Evolutionary conservation across 2,113 vertebrate genomes (phyloP).

Genomic region (human (Homo sapiens)): GRCh38 chr6:12067001-12067500

Average conservation of each 20-base stretch:
- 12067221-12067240: not conserved
- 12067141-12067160: too few species aligned
- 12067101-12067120: not conserved
- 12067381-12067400: not conserved
- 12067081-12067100: not conserved
- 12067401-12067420: not conserved
- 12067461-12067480: not conserved
- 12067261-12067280: slow-evolving; percentile 1
- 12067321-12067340: not conserved
- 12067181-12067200: not conserved
- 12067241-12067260: not conserved
- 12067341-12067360: not conserved
- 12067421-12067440: not conserved
- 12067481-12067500: not conserved
- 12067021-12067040: not conserved
- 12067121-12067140: not conserved
- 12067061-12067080: slow-evolving; percentile 26
- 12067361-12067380: not conserved
- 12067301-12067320: not conserved
- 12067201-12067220: not conserved
- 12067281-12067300: not conserved
- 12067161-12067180: not conserved
- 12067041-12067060: not conserved
- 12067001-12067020: not conserved
- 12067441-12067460: not conserved